Evolutionary conservation across 2,888 invertebrate genomes (phyloP).

Genomic region (Buathra laborator): DNA sequence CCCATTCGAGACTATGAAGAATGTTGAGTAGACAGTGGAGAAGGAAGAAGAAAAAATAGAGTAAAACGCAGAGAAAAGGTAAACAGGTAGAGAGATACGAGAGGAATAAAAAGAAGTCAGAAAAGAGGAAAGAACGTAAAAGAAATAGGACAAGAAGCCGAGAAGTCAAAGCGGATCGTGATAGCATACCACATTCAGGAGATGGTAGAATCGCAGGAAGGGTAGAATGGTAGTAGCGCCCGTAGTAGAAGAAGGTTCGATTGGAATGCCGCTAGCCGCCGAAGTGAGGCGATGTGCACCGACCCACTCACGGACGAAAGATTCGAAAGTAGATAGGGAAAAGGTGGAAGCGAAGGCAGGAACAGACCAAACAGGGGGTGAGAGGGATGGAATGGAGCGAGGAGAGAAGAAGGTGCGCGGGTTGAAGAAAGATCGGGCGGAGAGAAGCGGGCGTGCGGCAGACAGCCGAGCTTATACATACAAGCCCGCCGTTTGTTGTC

Average conservation of each 20-base stretch:
- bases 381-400: constrained; percentile 38
- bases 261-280: constrained; percentile 58
- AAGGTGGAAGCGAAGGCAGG: constrained; percentile 48
- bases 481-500: constrained; percentile 79
- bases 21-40: constrained; percentile 23
- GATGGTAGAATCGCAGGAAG: constrained; percentile 46
- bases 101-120: neutral
- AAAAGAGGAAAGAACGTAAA: constrained; percentile 17
- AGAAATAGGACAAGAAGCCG: constrained; percentile 8
- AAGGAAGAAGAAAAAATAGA: constrained; percentile 16
- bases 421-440: constrained; percentile 57
- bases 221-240: constrained; percentile 24
- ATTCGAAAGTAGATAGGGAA: constrained; percentile 64
- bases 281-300: constrained; percentile 43
- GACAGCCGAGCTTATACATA: constrained; percentile 80
- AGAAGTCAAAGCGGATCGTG: constrained; percentile 58
- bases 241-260: constrained; percentile 49
- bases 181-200: constrained; percentile 56
- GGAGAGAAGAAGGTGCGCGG: constrained; percentile 21
- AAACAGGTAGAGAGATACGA: constrained; percentile 28
- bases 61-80: constrained; percentile 11
- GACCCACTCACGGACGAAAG: constrained; percentile 48
- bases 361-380: constrained; percentile 21
- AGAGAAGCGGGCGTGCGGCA: constrained; percentile 77
- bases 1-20: constrained; percentile 9